Conservation (phyloP, 2,888 invertebrate genomes). For the Gymnosoma rotundatum region DNA sequence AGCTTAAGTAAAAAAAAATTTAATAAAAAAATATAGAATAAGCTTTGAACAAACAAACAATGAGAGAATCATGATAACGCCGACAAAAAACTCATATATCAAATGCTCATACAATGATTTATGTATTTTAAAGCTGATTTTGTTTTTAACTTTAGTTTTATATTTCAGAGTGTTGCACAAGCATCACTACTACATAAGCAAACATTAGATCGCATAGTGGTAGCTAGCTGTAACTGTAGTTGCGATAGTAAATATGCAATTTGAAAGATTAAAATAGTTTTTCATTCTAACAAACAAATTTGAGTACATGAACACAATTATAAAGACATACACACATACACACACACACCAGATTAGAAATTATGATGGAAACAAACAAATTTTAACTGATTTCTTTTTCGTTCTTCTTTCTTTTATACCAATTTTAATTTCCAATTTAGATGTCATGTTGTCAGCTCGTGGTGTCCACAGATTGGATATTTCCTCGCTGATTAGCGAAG, state of each 20-base stretch:
- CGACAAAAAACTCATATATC: constrained; percentile 67
- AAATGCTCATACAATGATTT: constrained; percentile 69
- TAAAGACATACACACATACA: neutral
- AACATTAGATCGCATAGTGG: constrained; percentile 9
- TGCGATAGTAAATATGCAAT: constrained; percentile 55
- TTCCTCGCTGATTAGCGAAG: constrained; percentile 87
- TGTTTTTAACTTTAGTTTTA: constrained; percentile 62
- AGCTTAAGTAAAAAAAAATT: constrained; percentile 42
- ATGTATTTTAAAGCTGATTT: constrained; percentile 70
- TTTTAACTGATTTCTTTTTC: constrained; percentile 34
- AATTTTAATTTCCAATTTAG: constrained; percentile 74
- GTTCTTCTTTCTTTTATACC: constrained; percentile 10
- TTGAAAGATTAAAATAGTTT: constrained; percentile 59
- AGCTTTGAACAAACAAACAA: constrained; percentile 15
- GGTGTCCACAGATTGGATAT: constrained; percentile 89
- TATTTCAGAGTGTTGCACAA: constrained; percentile 3
- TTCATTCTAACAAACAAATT: constrained; percentile 53
- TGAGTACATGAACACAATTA: constrained; percentile 3
- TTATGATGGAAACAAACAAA: constrained; percentile 49
- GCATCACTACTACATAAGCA: constrained; percentile 1
- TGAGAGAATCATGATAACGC: constrained; percentile 47
- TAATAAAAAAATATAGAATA: constrained; percentile 49
- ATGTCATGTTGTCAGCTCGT: constrained; percentile 89
- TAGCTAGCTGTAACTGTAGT: constrained; percentile 20
- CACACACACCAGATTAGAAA: constrained; percentile 15